Conservation (phyloP, 2,797 vertebrate genomes). For the Mycteria americana region DNA sequence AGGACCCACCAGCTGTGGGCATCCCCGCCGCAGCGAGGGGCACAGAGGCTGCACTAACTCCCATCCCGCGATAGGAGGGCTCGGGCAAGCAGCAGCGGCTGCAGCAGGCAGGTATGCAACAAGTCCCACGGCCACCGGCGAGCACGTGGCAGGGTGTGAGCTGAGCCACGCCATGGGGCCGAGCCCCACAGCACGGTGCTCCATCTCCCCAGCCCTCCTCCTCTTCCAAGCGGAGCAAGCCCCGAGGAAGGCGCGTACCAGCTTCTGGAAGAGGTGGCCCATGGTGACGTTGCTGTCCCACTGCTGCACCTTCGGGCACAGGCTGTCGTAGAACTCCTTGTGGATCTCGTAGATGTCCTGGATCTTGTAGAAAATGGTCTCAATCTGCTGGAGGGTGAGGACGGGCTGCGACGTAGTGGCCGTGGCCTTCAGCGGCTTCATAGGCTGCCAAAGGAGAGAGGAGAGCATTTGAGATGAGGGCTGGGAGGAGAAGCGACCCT, state of each 20-base stretch:
- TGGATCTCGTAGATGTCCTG: slow-evolving; percentile 97
- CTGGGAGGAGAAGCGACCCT: not conserved
- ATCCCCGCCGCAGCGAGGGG: not conserved
- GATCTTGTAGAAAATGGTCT: slow-evolving; percentile 98
- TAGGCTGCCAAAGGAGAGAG: slow-evolving; percentile 79
- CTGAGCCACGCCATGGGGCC: fast-evolving
- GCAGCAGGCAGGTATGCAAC: not conserved
- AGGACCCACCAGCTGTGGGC: not conserved
- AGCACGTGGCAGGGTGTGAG: not conserved
- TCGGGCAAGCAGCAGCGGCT: not conserved
- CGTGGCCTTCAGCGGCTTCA: slow-evolving; percentile 94
- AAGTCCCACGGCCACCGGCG: fast-evolving
- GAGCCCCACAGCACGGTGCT: not conserved
- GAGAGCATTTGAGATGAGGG: not conserved
- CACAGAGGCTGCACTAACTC: not conserved
- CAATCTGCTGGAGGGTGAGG: slow-evolving; percentile 92
- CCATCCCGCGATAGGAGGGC: not conserved
- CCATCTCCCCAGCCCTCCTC: not conserved
- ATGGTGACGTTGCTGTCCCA: slow-evolving; percentile 96
- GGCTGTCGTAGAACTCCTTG: slow-evolving; percentile 94
- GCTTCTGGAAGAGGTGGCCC: slow-evolving; percentile 96
- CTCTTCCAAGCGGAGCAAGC: not conserved
- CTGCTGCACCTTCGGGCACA: slow-evolving; percentile 92
- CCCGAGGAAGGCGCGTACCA: slow-evolving; percentile 77
- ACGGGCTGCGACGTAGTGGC: slow-evolving; percentile 95